These are phyloP conservation scores for Pionites leucogaster DNA, from an alignment of 2,113 vertebrate species.

Conservation along the genomic window DNA sequence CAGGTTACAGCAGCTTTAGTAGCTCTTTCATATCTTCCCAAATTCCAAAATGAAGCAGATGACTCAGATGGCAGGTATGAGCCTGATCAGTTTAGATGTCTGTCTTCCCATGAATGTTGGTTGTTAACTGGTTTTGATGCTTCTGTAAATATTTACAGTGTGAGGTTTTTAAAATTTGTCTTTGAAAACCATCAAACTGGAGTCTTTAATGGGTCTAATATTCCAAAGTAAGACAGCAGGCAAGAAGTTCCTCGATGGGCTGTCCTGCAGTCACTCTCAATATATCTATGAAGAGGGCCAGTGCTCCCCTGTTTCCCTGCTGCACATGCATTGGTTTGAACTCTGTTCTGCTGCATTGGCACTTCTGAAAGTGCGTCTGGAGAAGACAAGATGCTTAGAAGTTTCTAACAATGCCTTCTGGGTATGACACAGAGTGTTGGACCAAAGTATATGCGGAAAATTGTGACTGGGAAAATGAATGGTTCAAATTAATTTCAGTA, in stretches of 20 bases:
- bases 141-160: not conserved
- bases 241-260: not conserved
- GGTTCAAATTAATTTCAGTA: not conserved
- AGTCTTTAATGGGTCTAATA: not conserved
- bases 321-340: not conserved
- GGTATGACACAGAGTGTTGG: not conserved
- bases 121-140: not conserved
- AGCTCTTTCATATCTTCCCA: not conserved
- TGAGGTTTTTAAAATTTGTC: not conserved
- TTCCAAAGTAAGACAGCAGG: not conserved
- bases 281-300: rapidly evolving
- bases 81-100: not conserved
- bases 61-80: not conserved
- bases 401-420: not conserved
- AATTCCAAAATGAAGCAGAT: not conserved
- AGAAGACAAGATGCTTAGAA: not conserved
- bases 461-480: not conserved
- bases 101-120: not conserved
- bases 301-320: not conserved
- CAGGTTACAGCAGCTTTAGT: not conserved
- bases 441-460: not conserved
- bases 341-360: not conserved
- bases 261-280: rapidly evolving
- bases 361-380: not conserved
- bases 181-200: not conserved